A percentile compares a stretch with the other conserved stretches of the same genome.
Conservation (phyloP, 2,113 vertebrate species). For the Trinectes maculatus region DNA sequence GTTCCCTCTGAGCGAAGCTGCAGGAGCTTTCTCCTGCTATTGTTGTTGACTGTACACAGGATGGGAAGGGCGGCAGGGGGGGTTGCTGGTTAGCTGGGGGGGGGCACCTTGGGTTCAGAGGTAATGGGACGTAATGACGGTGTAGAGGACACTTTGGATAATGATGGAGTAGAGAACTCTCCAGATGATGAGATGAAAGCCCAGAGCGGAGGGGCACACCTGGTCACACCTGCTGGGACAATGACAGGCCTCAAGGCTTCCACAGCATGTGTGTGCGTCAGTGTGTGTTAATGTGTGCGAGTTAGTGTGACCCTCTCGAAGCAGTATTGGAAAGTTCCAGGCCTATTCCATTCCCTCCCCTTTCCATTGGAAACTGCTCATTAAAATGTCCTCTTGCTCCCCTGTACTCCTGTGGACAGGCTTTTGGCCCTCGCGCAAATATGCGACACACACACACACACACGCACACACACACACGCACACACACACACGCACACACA, state of each 20-base stretch:
- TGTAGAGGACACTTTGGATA: conserved; percentile 74
- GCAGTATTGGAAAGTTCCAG: conserved; percentile 77
- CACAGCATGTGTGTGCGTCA: conserved; percentile 51
- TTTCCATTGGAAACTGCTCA: conserved; percentile 80
- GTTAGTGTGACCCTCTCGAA: conserved; percentile 50
- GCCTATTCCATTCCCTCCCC: conserved; percentile 65
- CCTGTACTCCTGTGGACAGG: conserved; percentile 72
- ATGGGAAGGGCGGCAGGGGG: conserved; percentile 27
- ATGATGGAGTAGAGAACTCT: conserved; percentile 71
- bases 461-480: conserved; percentile 19
- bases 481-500: conserved; percentile 27
- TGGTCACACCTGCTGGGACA: conserved; percentile 81
- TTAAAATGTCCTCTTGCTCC: conserved; percentile 78
- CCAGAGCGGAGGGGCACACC: conserved; percentile 71
- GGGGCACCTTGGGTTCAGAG: conserved; percentile 57
- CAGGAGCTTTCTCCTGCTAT: conserved; percentile 69
- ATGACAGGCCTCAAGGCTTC: conserved; percentile 76
- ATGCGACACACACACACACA: conserved; percentile 42
- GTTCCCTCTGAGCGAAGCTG: conserved; percentile 45
- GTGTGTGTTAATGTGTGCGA: conserved; percentile 29
- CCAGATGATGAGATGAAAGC: conserved; percentile 80
- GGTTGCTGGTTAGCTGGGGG: conserved; percentile 25
- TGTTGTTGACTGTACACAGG: conserved; percentile 55
- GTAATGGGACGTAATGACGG: conserved; percentile 79
- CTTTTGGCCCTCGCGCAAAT: conserved; percentile 73